A percentile compares a stretch with the other conserved stretches of the same genome.
phyloP scores from a whole-genome alignment of 1,140 invertebrate genomes.

The Caenorhabditis latens region DNA sequence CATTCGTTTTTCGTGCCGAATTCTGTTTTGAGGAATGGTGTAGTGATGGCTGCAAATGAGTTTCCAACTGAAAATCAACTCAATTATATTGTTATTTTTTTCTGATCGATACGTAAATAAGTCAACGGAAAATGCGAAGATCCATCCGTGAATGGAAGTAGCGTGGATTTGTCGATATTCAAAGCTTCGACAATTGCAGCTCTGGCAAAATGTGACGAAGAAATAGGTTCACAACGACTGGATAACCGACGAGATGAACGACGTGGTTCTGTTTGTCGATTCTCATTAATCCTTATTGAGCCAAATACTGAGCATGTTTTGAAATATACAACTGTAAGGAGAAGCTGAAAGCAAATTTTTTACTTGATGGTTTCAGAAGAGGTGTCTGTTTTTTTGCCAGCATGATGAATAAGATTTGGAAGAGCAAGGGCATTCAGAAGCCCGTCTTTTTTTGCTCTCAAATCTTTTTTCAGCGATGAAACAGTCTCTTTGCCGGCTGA shows the following conservation, averaged over 20 bases:
- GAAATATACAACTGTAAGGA: neutral
- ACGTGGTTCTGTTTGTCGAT: conserved; percentile 56
- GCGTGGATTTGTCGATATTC: conserved; percentile 47
- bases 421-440: conserved; percentile 21
- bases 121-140: conserved; percentile 6
- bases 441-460: conserved; percentile 45
- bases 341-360: neutral
- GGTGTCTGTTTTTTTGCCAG: conserved; percentile 48
- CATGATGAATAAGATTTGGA: conserved; percentile 48
- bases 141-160: conserved; percentile 40
- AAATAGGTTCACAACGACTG: conserved; percentile 50
- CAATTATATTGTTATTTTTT: neutral
- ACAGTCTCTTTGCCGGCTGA: conserved; percentile 7
- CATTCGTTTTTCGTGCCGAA: conserved; percentile 55
- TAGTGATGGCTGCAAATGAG: conserved; percentile 29
- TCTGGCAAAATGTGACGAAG: conserved; percentile 46
- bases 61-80: conserved; percentile 54
- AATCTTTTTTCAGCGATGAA: neutral
- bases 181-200: conserved; percentile 55
- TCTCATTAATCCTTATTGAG: conserved; percentile 52
- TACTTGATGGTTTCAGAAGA: conserved; percentile 58
- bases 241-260: conserved; percentile 58
- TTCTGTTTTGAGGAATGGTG: conserved; percentile 40
- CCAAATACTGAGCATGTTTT: conserved; percentile 57
- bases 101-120: conserved; percentile 15